phyloP scores from a whole-genome alignment of 2,113 vertebrate species.

The Notothenia coriiceps region DNA sequence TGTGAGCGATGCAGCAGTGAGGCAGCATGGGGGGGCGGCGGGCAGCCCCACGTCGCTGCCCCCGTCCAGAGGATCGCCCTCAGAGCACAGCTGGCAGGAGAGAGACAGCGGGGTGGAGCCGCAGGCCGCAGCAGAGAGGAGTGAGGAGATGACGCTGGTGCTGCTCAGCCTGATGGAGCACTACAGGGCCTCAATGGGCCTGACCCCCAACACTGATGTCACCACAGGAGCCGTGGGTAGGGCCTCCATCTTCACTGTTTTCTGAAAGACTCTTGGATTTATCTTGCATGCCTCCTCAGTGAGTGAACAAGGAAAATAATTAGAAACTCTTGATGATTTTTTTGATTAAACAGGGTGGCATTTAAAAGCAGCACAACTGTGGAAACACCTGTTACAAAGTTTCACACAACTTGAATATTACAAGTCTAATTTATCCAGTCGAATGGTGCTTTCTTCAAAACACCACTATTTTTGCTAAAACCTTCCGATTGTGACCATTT shows the following conservation, averaged over 20 bases:
- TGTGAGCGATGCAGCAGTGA: constrained; percentile 24
- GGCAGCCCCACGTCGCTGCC: constrained; percentile 16
- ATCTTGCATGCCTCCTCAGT: no score
- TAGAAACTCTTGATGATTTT: no score
- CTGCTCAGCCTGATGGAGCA: constrained; percentile 78
- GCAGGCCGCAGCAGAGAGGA: constrained; percentile 53
- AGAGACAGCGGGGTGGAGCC: constrained; percentile 66
- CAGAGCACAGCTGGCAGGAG: constrained; percentile 73
- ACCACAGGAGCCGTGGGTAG: constrained; percentile 74
- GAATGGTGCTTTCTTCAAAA: no score
- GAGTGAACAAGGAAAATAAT: no score
- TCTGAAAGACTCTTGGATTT: background rate
- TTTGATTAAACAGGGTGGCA: no score
- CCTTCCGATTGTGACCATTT: no score
- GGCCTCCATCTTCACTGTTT: constrained; percentile 11
- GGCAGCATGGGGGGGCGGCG: background rate
- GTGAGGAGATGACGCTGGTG: constrained; percentile 71
- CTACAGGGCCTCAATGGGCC: constrained; percentile 65
- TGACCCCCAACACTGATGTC: constrained; percentile 58
- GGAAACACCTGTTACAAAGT: no score
- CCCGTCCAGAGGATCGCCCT: constrained; percentile 40
- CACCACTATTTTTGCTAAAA: no score
- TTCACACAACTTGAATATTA: no score
- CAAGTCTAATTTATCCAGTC: no score
- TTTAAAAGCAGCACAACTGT: no score